Evolutionary conservation across 2,797 vertebrate genomes (phyloP), one percentile per base, ranked within the genome.

Genomic region (Oreonectes daqikongensis): DNA sequence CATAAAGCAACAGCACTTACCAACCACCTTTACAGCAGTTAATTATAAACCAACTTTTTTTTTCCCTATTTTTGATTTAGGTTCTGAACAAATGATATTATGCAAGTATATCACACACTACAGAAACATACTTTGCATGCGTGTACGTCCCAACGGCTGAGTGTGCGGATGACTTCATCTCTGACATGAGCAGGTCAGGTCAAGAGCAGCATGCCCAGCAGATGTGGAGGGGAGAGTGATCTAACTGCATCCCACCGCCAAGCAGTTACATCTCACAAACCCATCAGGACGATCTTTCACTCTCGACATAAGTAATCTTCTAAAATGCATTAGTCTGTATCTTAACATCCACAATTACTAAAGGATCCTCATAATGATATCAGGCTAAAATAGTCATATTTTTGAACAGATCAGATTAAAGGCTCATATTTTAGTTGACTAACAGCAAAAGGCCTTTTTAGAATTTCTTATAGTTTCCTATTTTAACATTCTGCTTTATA

Each of bases 101-200:
- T n/a, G 8, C 17, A 24, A 35, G 28, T 24, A 57, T 64, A 35
- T 40, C 42, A 50, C 65, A 69, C 35, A 15, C 22, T 28, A 66
- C 50, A 60, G 20, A 60, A 68, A 48, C 74, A 76, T 32, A 12
- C 38, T 24, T 22, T 63, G 57, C 44, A 66, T 75, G 65, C 24
- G 71, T 40, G 46, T 48, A 65, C 22, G 32, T 72, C 72, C 28
- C 73, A 67, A 50, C 28, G 50, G 55, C 42, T 12, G 44, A 44
- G 46, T 26, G 32, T 63, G 0, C 55, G 15, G 77, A 63, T 88
- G 87, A 91, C 81, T 84, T 89, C 87, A 89, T 79, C 46, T 30
- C 44, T 40, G 70, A 81, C 78, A 40, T 65, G 72, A 70, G 12
- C 53, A 32, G 82, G 81, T 79, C 71, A 79, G 85, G 82, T 87